Evolutionary conservation across 2,888 invertebrate species (phyloP).

Genomic region (Aethes cnicana): DNA sequence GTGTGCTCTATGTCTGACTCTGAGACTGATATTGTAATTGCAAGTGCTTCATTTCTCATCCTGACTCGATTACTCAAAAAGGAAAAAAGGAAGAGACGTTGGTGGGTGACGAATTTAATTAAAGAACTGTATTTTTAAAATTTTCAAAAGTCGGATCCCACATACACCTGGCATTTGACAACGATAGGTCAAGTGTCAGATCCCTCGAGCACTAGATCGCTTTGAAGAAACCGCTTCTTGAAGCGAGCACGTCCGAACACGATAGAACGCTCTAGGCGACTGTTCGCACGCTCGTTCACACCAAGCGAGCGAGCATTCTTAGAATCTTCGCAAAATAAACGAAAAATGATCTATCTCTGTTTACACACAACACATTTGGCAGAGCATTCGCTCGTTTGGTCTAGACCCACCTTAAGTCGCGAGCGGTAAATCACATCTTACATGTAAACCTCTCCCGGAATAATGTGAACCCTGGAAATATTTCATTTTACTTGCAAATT

Average conservation of each 20-base stretch:
- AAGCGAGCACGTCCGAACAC: conserved; percentile 25
- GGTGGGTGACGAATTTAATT: no score
- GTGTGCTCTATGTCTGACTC: not conserved
- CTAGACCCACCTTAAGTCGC: no score
- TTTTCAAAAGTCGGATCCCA: conserved; percentile 36
- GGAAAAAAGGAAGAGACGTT: no score
- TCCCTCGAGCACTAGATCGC: conserved; percentile 31
- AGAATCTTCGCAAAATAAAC: no score
- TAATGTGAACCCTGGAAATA: conserved; percentile 6
- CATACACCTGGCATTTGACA: conserved; percentile 33
- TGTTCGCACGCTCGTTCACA: conserved; percentile 20
- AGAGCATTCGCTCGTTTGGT: no score
- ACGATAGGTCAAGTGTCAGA: conserved; percentile 22
- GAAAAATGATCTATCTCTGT: no score
- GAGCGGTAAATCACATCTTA: no score
- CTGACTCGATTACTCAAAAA: no score
- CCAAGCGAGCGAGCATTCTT: conserved; percentile 29
- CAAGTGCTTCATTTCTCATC: not conserved
- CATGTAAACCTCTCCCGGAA: not conserved
- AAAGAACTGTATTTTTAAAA: conserved; percentile 36
- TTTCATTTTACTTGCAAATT: conserved; percentile 19
- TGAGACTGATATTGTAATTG: not conserved
- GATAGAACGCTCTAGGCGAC: conserved; percentile 15
- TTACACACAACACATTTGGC: no score
- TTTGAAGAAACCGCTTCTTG: conserved; percentile 18